Conservation (phyloP, 2,888 invertebrate genomes). For the Lypha dubia region DNA sequence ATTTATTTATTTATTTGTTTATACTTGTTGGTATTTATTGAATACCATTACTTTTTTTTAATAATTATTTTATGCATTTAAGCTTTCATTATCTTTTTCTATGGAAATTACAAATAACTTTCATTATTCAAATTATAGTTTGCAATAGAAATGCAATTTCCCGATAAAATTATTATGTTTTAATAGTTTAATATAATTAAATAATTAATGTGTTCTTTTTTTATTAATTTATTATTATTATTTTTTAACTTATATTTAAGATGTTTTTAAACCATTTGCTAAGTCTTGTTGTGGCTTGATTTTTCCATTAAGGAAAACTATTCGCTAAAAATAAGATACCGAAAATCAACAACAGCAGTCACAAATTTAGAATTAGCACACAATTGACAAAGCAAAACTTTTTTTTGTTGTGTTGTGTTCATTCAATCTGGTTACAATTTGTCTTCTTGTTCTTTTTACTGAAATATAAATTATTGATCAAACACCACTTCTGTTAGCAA, state of each 20-base stretch:
- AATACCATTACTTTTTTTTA: slow-evolving; percentile 62
- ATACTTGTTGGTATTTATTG: slow-evolving; percentile 11
- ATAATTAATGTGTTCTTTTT: too few relatives aligned
- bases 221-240: slow-evolving; percentile 12
- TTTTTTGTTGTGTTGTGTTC: not conserved
- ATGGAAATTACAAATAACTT: slow-evolving; percentile 36
- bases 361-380: slow-evolving; percentile 43
- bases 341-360: slow-evolving; percentile 16
- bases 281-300: not conserved
- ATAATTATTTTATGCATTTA: slow-evolving; percentile 31
- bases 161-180: slow-evolving; percentile 43
- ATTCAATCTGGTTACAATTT: slow-evolving; percentile 36
- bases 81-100: slow-evolving; percentile 39
- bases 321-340: not conserved
- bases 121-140: slow-evolving; percentile 5
- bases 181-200: not conserved
- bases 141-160: slow-evolving; percentile 7
- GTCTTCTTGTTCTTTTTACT: slow-evolving; percentile 25
- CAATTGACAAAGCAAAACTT: slow-evolving; percentile 52
- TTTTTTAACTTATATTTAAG: not conserved
- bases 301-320: slow-evolving; percentile 28
- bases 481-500: slow-evolving; percentile 60
- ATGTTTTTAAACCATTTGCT: not conserved
- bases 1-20: slow-evolving; percentile 42
- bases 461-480: slow-evolving; percentile 69